Evolutionary conservation across 2,888 invertebrate genomes (phyloP).

Genomic region (Parelbella ahira): DNA sequence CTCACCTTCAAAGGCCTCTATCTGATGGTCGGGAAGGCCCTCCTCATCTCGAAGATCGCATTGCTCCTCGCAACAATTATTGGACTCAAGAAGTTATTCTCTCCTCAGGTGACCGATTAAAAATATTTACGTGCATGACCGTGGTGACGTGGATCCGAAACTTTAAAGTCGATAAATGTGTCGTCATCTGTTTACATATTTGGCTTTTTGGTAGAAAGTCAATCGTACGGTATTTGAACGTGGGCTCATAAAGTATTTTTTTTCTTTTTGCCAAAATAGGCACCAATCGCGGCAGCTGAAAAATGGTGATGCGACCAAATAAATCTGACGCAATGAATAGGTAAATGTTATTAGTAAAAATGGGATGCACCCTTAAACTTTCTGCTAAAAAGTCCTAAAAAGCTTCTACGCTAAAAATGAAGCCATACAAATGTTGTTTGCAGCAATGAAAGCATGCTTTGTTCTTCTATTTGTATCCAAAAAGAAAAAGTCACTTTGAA

Average conservation of each 20-base stretch:
- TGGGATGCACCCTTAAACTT: constrained; percentile 22
- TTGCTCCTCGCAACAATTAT: constrained; percentile 89
- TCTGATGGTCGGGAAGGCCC: constrained; percentile 90
- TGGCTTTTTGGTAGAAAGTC: constrained; percentile 26
- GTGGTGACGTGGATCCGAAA: constrained; percentile 3
- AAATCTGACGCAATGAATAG: constrained; percentile 22
- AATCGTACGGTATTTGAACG: constrained; percentile 4
- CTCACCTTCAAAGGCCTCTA: constrained; percentile 90
- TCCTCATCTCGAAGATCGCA: constrained; percentile 91
- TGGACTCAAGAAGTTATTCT: constrained; percentile 90
- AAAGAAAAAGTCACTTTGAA: too few relatives aligned
- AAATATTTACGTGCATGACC: constrained; percentile 12
- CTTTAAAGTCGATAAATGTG: too few relatives aligned
- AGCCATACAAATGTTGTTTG: too few relatives aligned
- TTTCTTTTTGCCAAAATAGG: constrained; percentile 24
- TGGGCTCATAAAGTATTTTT: constrained; percentile 12
- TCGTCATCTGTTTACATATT: constrained; percentile 6
- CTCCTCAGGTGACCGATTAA: constrained; percentile 80
- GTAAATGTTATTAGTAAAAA: constrained; percentile 13
- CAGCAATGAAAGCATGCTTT: too few relatives aligned
- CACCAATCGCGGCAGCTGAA: constrained; percentile 25
- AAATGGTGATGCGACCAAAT: constrained; percentile 25
- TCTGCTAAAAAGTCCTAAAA: constrained; percentile 27
- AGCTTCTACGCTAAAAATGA: too few relatives aligned
- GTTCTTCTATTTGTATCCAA: too few relatives aligned